A percentile compares a stretch with the other conserved stretches of the same genome.
Evolutionary conservation across 2,113 vertebrate genomes (phyloP).

Genomic region (Herpailurus yagouaroundi): DNA sequence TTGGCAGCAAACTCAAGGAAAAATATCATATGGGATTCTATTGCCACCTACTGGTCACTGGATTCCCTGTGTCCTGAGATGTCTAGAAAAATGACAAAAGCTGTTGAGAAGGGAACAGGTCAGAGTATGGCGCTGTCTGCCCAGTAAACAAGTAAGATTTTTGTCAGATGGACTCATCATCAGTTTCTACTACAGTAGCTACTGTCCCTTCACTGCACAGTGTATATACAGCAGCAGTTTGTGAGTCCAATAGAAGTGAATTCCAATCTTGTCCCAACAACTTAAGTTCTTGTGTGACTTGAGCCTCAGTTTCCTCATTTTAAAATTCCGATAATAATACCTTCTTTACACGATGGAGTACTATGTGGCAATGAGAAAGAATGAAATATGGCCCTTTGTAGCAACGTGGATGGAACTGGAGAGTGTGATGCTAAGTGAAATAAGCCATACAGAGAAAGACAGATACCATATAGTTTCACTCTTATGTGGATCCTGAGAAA

Average conservation of each 20-base stretch:
- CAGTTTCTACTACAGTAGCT: not conserved
- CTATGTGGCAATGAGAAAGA: no score
- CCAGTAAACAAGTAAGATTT: not conserved
- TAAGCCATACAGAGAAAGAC: no score
- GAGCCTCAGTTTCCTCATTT: not conserved
- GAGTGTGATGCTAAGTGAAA: no score
- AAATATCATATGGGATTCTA: not conserved
- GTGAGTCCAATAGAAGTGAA: not conserved
- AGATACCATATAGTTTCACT: no score
- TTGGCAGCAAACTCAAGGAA: not conserved
- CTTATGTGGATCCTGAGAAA: no score
- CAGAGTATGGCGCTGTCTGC: not conserved
- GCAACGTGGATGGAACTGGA: no score
- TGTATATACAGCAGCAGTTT: not conserved
- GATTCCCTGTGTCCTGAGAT: not conserved
- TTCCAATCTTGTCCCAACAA: not conserved
- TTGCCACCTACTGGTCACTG: slow-evolving; percentile 60
- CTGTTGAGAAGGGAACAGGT: not conserved
- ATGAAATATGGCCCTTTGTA: no score
- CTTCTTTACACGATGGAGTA: not conserved
- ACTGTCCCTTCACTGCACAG: not conserved
- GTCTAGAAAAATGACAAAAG: not conserved
- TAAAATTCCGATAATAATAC: not conserved
- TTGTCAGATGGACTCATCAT: not conserved
- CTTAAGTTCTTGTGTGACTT: not conserved